Evolutionary conservation across 1,140 invertebrate genomes (phyloP).

Genomic region (Drosophila neocordata): DNA sequence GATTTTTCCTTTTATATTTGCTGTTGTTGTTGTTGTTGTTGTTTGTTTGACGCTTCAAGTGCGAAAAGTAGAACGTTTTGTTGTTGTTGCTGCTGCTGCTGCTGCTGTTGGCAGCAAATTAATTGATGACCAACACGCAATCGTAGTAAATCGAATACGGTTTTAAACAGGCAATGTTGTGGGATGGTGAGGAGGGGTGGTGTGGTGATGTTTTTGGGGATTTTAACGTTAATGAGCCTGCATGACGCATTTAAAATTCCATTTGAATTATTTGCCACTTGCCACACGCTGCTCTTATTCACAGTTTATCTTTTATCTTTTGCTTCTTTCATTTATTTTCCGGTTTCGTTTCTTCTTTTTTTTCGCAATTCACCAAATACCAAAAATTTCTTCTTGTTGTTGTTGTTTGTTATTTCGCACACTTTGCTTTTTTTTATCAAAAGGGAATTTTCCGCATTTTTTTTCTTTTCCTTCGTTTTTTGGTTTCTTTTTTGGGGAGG

Average conservation of each 20-base stretch:
- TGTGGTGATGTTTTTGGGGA: neutral
- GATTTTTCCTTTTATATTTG: conserved; percentile 14
- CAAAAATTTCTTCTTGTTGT: conserved; percentile 24
- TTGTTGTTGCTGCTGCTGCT: conserved; percentile 19
- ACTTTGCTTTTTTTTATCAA: conserved; percentile 28
- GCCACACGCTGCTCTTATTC: conserved; percentile 5
- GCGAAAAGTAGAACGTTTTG: conserved; percentile 48
- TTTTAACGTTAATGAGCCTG: conserved; percentile 54
- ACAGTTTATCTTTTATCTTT: conserved; percentile 38
- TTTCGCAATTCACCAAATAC: conserved; percentile 60
- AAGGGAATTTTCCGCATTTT: conserved; percentile 22
- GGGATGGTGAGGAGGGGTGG: too few species aligned
- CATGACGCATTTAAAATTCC: conserved; percentile 65
- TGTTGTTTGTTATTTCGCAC: conserved; percentile 28
- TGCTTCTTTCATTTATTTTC: neutral
- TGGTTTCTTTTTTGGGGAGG: neutral
- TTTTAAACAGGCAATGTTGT: too few species aligned
- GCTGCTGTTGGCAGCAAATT: conserved; percentile 47
- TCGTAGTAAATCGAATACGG: conserved; percentile 10
- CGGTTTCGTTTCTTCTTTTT: neutral
- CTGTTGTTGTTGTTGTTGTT: conserved; percentile 18
- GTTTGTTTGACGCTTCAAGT: conserved; percentile 58
- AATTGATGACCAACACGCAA: conserved; percentile 69
- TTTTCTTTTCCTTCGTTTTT: conserved; percentile 21
- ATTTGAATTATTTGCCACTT: conserved; percentile 56